These are phyloP conservation scores for Alligator sinensis DNA, from an alignment of 2,113 vertebrate species.

Conservation along the genomic window DNA sequence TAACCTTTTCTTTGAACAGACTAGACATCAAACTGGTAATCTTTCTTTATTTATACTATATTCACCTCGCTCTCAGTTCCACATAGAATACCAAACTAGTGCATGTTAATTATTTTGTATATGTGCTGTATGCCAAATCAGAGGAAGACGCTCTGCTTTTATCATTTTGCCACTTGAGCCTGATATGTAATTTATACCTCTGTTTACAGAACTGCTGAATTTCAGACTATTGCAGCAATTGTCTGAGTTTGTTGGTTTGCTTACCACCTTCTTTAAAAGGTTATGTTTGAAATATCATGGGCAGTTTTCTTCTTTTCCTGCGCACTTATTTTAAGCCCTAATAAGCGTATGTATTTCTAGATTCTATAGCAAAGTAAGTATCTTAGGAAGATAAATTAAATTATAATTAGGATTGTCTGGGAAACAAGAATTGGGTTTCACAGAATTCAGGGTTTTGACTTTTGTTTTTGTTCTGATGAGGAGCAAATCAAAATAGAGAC, in stretches of 20 bases:
- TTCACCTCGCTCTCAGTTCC: not conserved
- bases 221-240: not conserved
- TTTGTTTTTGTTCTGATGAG: too few relatives aligned
- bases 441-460: too few relatives aligned
- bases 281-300: not conserved
- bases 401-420: conserved; percentile 29
- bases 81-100: not conserved
- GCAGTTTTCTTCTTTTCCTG: not conserved
- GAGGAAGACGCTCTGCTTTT: not conserved
- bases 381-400: conserved; percentile 13
- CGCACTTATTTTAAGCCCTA: not conserved
- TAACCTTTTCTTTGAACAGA: not conserved
- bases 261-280: not conserved
- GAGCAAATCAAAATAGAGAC: too few relatives aligned
- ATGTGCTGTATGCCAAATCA: fast-evolving
- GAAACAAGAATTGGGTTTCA: conserved; percentile 39
- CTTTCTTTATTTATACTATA: not conserved
- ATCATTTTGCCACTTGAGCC: not conserved
- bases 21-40: not conserved
- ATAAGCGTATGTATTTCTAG: conserved; percentile 11
- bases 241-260: not conserved
- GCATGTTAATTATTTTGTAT: not conserved
- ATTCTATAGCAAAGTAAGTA: conserved; percentile 38
- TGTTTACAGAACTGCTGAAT: not conserved
- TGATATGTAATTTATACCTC: not conserved